Conservation (phyloP, 2,888 invertebrate genomes). For the Drosophila anomelani region DNA sequence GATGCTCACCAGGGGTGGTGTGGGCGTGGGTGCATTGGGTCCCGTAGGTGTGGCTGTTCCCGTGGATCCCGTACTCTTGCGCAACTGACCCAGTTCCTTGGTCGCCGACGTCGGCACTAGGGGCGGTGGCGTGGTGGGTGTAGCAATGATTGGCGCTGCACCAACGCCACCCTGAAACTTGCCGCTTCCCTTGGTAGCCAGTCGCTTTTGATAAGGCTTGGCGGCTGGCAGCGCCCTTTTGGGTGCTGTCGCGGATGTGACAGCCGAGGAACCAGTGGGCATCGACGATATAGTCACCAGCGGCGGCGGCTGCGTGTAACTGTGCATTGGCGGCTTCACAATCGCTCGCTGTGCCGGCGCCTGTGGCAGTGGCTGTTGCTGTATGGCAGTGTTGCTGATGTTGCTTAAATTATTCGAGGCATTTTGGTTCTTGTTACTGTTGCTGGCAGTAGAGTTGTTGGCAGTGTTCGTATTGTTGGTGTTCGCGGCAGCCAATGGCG, state of each 20-base stretch:
- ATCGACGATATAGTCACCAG: conserved; percentile 65
- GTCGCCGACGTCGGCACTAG: conserved; percentile 75
- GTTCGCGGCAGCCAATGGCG: conserved; percentile 76
- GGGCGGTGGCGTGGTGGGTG: conserved; percentile 81
- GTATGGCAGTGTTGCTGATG: conserved; percentile 60
- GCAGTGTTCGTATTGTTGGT: conserved; percentile 52
- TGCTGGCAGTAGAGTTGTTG: conserved; percentile 53
- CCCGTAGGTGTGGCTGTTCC: conserved; percentile 16
- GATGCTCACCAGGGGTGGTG: conserved; percentile 81
- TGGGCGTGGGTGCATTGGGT: conserved; percentile 55
- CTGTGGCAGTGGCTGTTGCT: conserved; percentile 29
- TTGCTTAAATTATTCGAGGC: conserved; percentile 64
- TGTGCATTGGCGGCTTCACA: conserved; percentile 48
- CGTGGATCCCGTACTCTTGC: conserved; percentile 53
- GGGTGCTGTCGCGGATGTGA: conserved; percentile 48
- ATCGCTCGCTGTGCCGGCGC: conserved; percentile 48
- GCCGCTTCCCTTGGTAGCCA: conserved; percentile 39
- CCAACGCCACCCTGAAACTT: conserved; percentile 24
- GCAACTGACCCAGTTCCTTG: conserved; percentile 62
- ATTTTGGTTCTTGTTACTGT: conserved; percentile 56
- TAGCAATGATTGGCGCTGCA: conserved; percentile 68
- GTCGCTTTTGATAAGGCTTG: conserved; percentile 81
- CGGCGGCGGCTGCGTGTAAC: conserved; percentile 56
- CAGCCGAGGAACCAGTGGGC: conserved; percentile 14
- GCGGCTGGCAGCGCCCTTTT: conserved; percentile 54